Evolutionary conservation across 2,888 invertebrate genomes (phyloP).

Genomic region (Chrysotoxum bicinctum): DNA sequence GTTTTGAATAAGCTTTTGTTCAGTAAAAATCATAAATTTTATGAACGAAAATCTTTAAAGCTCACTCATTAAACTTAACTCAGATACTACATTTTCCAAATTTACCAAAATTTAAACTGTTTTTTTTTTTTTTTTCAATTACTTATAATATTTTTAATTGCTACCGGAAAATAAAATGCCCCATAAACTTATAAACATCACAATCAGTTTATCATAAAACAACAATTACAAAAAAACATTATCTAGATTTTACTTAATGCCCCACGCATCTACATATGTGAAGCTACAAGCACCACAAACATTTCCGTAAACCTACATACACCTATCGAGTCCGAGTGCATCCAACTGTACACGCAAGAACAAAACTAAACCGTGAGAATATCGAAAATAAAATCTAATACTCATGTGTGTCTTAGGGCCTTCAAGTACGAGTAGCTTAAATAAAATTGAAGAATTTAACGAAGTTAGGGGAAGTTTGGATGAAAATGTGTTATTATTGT

Average conservation of each 20-base stretch:
- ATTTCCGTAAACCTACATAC: slow-evolving; percentile 21
- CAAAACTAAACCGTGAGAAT: slow-evolving; percentile 46
- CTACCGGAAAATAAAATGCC: too few species aligned
- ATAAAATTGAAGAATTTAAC: not conserved
- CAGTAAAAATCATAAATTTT: too few species aligned
- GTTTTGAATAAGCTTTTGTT: too few species aligned
- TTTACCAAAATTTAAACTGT: too few species aligned
- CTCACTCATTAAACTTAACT: too few species aligned
- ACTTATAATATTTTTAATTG: too few species aligned
- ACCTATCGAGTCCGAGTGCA: slow-evolving; percentile 11
- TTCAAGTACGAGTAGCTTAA: not conserved
- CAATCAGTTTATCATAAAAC: too few species aligned
- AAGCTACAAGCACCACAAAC: not conserved
- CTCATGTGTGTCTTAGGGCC: not conserved
- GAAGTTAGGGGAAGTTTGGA: not conserved
- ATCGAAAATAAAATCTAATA: slow-evolving; percentile 27
- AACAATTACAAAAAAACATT: not conserved
- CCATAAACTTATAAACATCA: too few species aligned
- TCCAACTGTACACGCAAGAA: slow-evolving; percentile 2
- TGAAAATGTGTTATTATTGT: too few species aligned
- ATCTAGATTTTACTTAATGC: not conserved
- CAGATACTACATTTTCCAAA: too few species aligned
- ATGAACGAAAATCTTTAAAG: too few species aligned
- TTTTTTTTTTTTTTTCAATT: too few species aligned
- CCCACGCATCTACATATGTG: not conserved